A percentile compares a stretch with the other conserved stretches of the same genome.
These are phyloP conservation scores for Corythaixoides concolor DNA, from an alignment of 2,113 vertebrate species.

Conservation along the genomic window DNA sequence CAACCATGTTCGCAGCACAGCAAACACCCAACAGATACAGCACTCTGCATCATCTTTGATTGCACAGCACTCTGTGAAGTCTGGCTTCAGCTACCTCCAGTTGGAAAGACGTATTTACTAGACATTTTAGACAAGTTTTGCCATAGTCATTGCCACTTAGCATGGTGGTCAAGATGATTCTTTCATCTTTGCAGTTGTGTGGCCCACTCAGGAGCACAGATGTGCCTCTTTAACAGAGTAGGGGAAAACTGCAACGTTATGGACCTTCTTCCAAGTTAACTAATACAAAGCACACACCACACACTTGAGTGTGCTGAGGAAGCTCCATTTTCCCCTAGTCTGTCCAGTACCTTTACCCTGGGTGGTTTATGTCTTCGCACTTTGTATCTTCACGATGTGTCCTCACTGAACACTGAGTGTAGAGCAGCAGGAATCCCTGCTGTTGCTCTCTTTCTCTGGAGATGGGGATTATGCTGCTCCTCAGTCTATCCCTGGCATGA, in stretches of 20 bases:
- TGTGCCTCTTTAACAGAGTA: background rate
- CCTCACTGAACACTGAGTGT: background rate
- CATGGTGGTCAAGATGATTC: background rate
- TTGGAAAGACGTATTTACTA: background rate
- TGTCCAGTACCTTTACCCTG: background rate
- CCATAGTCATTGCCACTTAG: background rate
- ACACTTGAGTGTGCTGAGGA: background rate
- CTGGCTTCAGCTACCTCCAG: background rate
- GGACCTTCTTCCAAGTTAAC: background rate
- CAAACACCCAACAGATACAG: background rate
- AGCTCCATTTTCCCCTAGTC: background rate
- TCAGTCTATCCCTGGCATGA: background rate
- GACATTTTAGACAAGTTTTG: background rate
- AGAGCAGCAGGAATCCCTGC: background rate
- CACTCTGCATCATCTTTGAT: background rate
- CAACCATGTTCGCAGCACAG: fast-evolving
- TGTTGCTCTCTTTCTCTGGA: background rate
- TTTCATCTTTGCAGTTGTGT: background rate
- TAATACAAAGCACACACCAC: background rate
- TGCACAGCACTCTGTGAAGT: background rate
- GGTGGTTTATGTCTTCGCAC: background rate
- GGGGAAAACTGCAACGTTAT: background rate
- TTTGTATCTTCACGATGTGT: background rate
- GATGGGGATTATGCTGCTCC: background rate
- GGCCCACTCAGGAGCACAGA: background rate